Percentiles rank a stretch among this genome's conserved stretches.
Conservation (phyloP, 2,113 vertebrate genomes). For the Menidia beryllina region DNA sequence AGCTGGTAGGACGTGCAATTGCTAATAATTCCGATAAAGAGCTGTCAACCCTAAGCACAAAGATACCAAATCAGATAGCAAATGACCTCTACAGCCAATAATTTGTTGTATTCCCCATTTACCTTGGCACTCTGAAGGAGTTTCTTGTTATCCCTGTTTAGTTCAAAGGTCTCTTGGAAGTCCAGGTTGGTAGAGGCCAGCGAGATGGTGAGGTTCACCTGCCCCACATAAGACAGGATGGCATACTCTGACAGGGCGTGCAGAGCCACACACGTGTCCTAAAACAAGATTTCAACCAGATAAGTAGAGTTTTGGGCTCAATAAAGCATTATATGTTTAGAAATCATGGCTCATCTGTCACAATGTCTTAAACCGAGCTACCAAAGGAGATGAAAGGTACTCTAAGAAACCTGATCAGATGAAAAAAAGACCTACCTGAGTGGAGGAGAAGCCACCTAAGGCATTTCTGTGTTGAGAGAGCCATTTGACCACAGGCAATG, state of each 20-base stretch:
- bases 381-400: background rate
- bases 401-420: background rate
- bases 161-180: slow-evolving; percentile 93
- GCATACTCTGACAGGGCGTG: slow-evolving; percentile 94
- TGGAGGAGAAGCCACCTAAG: slow-evolving; percentile 93
- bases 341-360: background rate
- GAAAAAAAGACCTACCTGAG: slow-evolving; percentile 83
- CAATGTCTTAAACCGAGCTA: background rate
- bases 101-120: slow-evolving; percentile 11
- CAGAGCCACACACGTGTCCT: slow-evolving; percentile 95
- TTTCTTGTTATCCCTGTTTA: slow-evolving; percentile 90
- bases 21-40: background rate
- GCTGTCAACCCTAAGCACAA: background rate
- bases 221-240: slow-evolving; percentile 90
- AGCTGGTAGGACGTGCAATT: background rate
- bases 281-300: background rate
- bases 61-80: background rate
- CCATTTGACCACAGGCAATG: slow-evolving; percentile 93
- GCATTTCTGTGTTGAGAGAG: slow-evolving; percentile 93
- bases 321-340: background rate
- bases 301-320: background rate
- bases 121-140: slow-evolving; percentile 90
- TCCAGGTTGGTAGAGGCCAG: slow-evolving; percentile 95
- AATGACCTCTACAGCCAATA: background rate
- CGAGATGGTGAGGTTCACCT: slow-evolving; percentile 93